Conservation (phyloP, 2,888 invertebrate genomes). For the Caenorhabditis sp. region DNA sequence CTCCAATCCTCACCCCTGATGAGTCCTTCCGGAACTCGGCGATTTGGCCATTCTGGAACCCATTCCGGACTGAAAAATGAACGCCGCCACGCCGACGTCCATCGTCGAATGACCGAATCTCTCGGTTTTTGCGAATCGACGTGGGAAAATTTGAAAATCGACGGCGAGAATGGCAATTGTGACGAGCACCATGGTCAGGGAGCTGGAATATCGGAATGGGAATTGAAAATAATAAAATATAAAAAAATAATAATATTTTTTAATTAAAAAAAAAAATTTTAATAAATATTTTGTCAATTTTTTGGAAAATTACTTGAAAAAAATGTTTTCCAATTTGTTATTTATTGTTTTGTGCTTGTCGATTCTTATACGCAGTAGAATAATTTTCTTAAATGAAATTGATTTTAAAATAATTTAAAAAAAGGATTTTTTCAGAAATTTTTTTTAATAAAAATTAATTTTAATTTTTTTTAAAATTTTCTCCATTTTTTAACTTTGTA, state of each 20-base stretch:
- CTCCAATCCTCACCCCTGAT: conserved; percentile 2
- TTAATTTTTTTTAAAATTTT: no score
- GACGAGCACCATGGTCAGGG: conserved; percentile 86
- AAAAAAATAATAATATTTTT: background rate
- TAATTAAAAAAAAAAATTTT: background rate
- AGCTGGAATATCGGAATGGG: conserved; percentile 54
- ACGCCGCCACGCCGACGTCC: conserved; percentile 96
- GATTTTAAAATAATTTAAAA: no score
- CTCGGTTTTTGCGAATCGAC: conserved; percentile 90
- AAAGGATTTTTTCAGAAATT: background rate
- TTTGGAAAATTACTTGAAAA: no score
- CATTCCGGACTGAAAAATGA: conserved; percentile 89
- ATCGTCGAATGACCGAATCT: conserved; percentile 87
- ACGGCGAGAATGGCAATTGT: conserved; percentile 93
- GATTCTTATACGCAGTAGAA: no score
- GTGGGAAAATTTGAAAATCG: conserved; percentile 93
- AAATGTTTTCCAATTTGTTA: no score
- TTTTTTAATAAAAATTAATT: no score
- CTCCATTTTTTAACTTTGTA: no score
- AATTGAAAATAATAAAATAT: no score
- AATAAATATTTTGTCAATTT: background rate
- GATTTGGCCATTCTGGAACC: conserved; percentile 51
- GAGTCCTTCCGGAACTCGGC: conserved; percentile 25
- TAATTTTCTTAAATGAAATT: no score
- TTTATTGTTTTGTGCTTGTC: no score